phyloP scores from a whole-genome alignment of 2,888 invertebrate genomes.

The Rhyacophila evoluta region DNA sequence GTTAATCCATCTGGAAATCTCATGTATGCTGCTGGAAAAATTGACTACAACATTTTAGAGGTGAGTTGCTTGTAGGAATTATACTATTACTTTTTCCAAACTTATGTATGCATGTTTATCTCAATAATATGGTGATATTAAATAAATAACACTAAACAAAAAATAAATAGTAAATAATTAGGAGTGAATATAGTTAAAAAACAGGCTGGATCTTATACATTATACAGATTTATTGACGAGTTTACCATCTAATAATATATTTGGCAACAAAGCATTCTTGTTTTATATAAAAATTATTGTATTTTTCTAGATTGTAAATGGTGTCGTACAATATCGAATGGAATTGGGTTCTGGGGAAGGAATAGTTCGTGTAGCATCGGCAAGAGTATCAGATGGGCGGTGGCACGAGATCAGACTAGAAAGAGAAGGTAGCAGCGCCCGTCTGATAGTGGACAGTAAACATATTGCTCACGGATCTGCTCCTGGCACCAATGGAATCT shows the following conservation, averaged over 20 bases:
- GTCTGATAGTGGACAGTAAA: conserved; percentile 82
- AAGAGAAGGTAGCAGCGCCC: conserved; percentile 83
- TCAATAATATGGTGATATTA: too few species aligned
- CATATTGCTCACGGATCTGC: conserved; percentile 81
- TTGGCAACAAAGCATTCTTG: too few species aligned
- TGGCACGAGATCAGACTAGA: conserved; percentile 68
- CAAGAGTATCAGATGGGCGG: conserved; percentile 64
- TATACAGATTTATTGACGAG: too few species aligned
- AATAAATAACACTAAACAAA: too few species aligned
- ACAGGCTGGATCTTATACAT: too few species aligned
- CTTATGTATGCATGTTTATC: too few species aligned
- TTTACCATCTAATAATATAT: too few species aligned
- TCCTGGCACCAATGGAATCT: conserved; percentile 83
- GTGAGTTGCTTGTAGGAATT: conserved; percentile 62
- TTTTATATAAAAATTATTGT: too few species aligned
- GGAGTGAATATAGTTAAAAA: too few species aligned
- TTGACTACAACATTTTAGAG: conserved; percentile 92
- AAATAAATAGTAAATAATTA: too few species aligned
- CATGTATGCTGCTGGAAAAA: conserved; percentile 86
- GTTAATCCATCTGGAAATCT: conserved; percentile 86
- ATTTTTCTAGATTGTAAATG: conserved; percentile 77
- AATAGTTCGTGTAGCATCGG: conserved; percentile 78
- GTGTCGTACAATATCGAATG: conserved; percentile 89
- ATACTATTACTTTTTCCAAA: too few species aligned
- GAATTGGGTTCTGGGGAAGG: conserved; percentile 94